These are phyloP conservation scores for Leptodactylus fuscus DNA, from an alignment of 2,113 vertebrate species.

Conservation along the genomic window DNA sequence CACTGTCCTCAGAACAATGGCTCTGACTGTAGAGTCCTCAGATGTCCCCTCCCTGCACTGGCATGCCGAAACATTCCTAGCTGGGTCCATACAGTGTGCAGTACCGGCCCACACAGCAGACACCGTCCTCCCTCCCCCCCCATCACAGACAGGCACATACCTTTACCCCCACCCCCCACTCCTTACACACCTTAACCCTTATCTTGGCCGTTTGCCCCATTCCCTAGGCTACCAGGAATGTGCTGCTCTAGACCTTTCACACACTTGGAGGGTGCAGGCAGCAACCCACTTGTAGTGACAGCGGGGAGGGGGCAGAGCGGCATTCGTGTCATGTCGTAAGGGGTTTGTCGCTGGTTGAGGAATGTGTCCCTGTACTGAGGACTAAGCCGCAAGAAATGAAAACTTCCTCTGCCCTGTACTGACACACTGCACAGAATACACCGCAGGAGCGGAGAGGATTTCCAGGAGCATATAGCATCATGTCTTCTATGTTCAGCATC, in stretches of 20 bases:
- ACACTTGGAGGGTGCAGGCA: conserved; percentile 51
- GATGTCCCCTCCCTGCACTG: conserved; percentile 43
- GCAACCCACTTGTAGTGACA: conserved; percentile 21
- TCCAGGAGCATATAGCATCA: too few species aligned
- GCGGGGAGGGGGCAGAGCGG: conserved; percentile 15
- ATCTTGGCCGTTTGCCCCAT: conserved; percentile 29
- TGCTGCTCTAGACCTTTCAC: conserved; percentile 47
- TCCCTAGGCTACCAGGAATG: conserved; percentile 58
- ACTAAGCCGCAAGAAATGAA: not conserved
- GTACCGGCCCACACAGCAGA: conserved; percentile 1
- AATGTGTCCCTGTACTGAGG: not conserved
- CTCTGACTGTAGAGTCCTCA: conserved; percentile 15
- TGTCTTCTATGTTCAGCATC: too few species aligned
- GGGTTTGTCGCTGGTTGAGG: not conserved
- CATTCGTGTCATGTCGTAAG: not conserved
- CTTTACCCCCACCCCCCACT: conserved; percentile 15
- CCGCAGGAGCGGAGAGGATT: not conserved
- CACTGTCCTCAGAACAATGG: conserved; percentile 43
- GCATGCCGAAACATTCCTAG: conserved; percentile 17
- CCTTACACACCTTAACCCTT: conserved; percentile 45
- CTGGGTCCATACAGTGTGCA: conserved; percentile 31
- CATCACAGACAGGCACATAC: conserved; percentile 17
- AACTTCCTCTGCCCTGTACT: not conserved
- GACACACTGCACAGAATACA: not conserved
- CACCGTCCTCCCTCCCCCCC: conserved; percentile 6